Evolutionary conservation across 1,140 invertebrate species (phyloP).

Genomic region (Epicauta chinensis): DNA sequence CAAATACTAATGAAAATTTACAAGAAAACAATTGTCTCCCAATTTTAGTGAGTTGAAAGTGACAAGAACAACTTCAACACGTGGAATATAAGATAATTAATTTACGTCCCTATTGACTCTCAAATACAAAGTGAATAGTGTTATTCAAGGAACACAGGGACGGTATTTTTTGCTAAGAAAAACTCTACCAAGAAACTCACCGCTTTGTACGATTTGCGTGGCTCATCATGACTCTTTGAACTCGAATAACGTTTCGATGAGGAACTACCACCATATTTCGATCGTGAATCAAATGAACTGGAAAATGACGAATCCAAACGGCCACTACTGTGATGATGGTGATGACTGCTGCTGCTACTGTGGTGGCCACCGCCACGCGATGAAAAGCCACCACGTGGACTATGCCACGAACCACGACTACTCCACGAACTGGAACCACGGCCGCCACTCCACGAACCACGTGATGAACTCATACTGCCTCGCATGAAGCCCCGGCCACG

Average conservation of each 20-base stretch:
- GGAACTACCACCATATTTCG: constrained; percentile 25
- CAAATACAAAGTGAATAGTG: constrained; percentile 6
- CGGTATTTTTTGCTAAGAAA: constrained; percentile 1
- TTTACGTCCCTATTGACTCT: constrained; percentile 18
- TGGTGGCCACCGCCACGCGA: constrained; percentile 7
- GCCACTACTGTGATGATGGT: background rate
- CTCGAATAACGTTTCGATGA: constrained; percentile 25
- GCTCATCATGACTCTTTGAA: constrained; percentile 24
- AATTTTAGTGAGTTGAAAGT: constrained; percentile 17
- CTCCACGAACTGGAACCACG: constrained; percentile 4
- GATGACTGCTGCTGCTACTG: background rate
- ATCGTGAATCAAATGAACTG: constrained; percentile 25
- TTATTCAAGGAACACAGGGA: constrained; percentile 20
- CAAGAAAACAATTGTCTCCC: constrained; percentile 6
- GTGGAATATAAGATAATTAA: constrained; percentile 16
- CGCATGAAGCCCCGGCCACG: constrained; percentile 6
- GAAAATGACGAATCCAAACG: constrained; percentile 20
- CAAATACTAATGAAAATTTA: too few relatives aligned
- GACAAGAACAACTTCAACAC: background rate
- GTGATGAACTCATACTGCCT: constrained; percentile 10
- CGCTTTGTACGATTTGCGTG: constrained; percentile 30
- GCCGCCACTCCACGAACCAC: constrained; percentile 28
- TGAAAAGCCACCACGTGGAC: constrained; percentile 16
- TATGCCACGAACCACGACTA: constrained; percentile 5
- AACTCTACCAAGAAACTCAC: constrained; percentile 20